phyloP scores from a whole-genome alignment of 2,888 invertebrate genomes.

The Campoplex capitator region DNA sequence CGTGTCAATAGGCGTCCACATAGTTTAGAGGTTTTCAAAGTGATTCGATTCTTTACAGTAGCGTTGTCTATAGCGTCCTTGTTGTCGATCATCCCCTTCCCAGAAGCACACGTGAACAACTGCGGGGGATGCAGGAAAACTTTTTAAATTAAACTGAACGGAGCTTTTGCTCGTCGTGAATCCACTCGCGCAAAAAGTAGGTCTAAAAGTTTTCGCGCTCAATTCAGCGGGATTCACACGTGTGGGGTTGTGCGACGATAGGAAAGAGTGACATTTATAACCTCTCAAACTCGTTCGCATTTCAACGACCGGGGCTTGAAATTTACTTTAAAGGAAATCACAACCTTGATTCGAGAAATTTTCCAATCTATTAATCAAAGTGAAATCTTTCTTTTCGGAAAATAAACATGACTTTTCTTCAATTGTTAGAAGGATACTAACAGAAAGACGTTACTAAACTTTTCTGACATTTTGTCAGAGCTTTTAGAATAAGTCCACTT shows the following conservation, averaged over 20 bases:
- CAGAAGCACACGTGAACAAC: not conserved
- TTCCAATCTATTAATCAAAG: not conserved
- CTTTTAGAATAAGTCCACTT: no score
- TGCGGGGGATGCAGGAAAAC: constrained; percentile 46
- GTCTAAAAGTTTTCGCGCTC: constrained; percentile 48
- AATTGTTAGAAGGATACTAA: no score
- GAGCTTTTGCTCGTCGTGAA: not conserved
- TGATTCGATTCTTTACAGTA: not conserved
- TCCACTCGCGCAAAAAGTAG: not conserved
- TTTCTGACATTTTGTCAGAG: no score
- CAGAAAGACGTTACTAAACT: no score
- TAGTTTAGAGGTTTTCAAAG: constrained; percentile 30
- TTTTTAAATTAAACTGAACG: constrained; percentile 64
- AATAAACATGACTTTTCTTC: no score
- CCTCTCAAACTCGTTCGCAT: not conserved
- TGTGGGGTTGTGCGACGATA: not conserved
- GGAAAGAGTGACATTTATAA: not conserved
- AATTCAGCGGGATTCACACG: constrained; percentile 6
- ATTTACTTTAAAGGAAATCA: not conserved
- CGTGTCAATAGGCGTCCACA: not conserved
- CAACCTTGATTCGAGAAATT: no score
- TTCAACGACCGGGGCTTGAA: not conserved
- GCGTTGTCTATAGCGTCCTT: not conserved
- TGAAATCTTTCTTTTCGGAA: not conserved
- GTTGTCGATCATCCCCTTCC: not conserved